Evolutionary conservation across 2,113 vertebrate species (phyloP), one percentile per base, ranked within the genome.

Genomic region (Motacilla tschutschensis): DNA sequence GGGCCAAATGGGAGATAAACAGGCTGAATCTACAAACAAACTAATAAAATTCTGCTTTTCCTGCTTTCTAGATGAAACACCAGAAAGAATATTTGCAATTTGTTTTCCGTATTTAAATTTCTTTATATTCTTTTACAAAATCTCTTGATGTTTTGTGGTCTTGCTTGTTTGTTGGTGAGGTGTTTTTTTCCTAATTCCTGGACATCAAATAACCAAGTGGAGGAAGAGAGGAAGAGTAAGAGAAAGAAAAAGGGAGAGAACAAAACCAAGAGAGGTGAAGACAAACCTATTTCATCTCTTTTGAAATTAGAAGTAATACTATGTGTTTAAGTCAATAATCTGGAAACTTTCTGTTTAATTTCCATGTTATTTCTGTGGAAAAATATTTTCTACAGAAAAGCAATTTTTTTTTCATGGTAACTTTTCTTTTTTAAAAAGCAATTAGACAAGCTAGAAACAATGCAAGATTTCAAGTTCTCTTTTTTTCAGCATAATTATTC

Each of bases 341-440:
- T 3, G 29, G 5, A 77, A 70, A 31, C 4, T n/a, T 76, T 26
- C 16, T 33, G 5, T 43, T 38, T 65, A 62, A 76, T 69, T 29
- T 28, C 4, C 2, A 3, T n/a, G 28, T 64, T 67, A n/a, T n/a
- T 90, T 86, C 14, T 44, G 3, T 18, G 12, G 11, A 36, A 17
- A 75, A 44, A 31, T 3, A 7, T 70, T 79, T 74, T 63, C 26
- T 6, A 59, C 10, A 47, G 6, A 71, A 81, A 63, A 81, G 0
- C 0, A 60, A 33, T 33, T 18, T 21, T 8, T 28, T 20, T 26
- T 21, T 4, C 7, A 12, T 1, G 0, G 3, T 26, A 51, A 20
- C 1, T 46, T 5, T 40, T 70, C 3, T 26, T 83, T 80, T 59
- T 59, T 8, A 88, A 28, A 11, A 64, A 35, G 7, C 31, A 59